Evolutionary conservation across 1,140 invertebrate species (phyloP), one percentile per base, ranked within the genome.

Genomic region (Acromyrmex heyeri): DNA sequence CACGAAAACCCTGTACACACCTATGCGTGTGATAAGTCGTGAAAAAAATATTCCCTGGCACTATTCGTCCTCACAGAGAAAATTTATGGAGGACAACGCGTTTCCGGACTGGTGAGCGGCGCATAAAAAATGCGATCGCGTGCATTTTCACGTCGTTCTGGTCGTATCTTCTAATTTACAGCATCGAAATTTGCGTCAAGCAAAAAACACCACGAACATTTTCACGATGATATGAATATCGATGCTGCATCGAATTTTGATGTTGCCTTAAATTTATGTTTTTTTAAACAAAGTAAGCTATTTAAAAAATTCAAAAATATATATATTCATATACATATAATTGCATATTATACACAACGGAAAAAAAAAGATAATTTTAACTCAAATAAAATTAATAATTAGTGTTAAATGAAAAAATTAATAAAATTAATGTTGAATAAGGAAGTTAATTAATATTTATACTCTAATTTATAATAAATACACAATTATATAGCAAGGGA

Each of bases 41-140:
- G 77, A 76, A 50, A 57, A 69, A 70, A 70, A 81, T 70, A 70
- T 44, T 70, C 1, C 50, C 5, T 24, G 50, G 30, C 16, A 57
- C 65, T 53, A 44, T 59, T 44, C 50, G 16, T 81, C n/a, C 34
- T 57, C 34, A n/a, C 2, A 81, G 14, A 24, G 44, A 67, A 79
- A 30, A 79, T 79, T 79, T 79, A 83, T 83, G 24, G 69, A 83
- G 67, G 55, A 75, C 57, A 48, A 75, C 34, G 24, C 69, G 70
- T 38, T 79, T 79, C n/a, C 62, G 48, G 6, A 14, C 30, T 27
- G 44, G 77, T 53, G n/a, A 24, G 48, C 34, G 14, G 16, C 21
- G 62, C 77, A 79, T 69, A 79, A 79, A 79, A 79, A 79, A 79
- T 79, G 30, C 30, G 62, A 79, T 69, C n/a, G 38, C 38, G 30